Percentiles rank a stretch among this genome's conserved stretches.
These are phyloP conservation scores for Crenichthys baileyi DNA, from an alignment of 2,797 vertebrate genomes.

Conservation along the genomic window DNA sequence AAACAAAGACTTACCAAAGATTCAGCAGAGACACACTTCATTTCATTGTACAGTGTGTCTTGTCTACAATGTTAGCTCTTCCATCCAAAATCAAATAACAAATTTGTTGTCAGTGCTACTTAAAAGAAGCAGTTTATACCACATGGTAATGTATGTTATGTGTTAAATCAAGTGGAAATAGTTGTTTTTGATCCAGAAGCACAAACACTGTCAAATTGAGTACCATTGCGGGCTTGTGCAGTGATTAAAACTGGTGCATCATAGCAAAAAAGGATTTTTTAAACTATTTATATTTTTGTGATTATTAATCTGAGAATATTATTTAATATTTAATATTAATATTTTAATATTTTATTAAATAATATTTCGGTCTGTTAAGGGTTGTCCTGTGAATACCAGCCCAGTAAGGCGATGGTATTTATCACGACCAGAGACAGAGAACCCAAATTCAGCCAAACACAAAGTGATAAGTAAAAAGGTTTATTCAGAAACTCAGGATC, in stretches of 20 bases:
- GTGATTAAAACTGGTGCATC: neutral
- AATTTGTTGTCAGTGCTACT: neutral
- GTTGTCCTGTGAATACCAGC: too few species aligned
- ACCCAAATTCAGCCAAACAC: too few species aligned
- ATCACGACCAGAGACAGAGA: too few species aligned
- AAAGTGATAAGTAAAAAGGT: too few species aligned
- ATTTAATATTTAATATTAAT: too few species aligned
- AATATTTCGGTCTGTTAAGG: too few species aligned
- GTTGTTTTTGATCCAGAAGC: slow-evolving; percentile 2
- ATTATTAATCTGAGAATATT: too few species aligned
- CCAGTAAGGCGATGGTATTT: too few species aligned
- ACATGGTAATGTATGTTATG: neutral
- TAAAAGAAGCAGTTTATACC: neutral
- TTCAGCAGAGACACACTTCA: slow-evolving; percentile 39
- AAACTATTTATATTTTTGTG: too few species aligned
- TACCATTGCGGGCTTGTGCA: neutral
- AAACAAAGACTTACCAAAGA: slow-evolving; percentile 66
- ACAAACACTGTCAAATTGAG: neutral
- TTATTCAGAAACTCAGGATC: too few species aligned
- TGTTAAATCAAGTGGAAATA: neutral
- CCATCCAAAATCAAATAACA: neutral
- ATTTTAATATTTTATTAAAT: too few species aligned
- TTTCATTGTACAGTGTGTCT: slow-evolving; percentile 35
- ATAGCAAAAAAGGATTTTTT: neutral
- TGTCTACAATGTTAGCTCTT: slow-evolving; percentile 6